Percentiles rank a stretch among this genome's conserved stretches.
These are phyloP conservation scores for Xylota segnis DNA, from an alignment of 2,888 invertebrate genomes.

Conservation along the genomic window DNA sequence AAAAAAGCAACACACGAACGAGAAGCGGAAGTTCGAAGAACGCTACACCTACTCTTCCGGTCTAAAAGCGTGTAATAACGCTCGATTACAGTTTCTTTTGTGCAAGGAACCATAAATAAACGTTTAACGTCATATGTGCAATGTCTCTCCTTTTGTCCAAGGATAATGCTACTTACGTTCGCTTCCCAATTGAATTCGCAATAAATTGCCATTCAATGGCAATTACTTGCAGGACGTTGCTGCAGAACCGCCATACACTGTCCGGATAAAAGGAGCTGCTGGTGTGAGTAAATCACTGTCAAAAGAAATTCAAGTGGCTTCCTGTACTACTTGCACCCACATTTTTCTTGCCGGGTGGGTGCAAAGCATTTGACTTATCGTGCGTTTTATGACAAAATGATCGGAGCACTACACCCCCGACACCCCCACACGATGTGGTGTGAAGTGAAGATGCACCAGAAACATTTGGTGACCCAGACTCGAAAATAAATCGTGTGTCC, in stretches of 20 bases:
- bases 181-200: conserved; percentile 65
- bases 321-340: conserved; percentile 27
- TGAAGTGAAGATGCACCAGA: conserved; percentile 22
- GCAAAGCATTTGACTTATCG: conserved; percentile 51
- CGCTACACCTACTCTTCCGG: background rate
- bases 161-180: conserved; percentile 59
- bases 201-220: conserved; percentile 69
- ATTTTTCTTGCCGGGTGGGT: conserved; percentile 12
- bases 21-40: conserved; percentile 9
- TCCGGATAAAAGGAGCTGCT: conserved; percentile 7
- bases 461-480: conserved; percentile 55
- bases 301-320: conserved; percentile 55
- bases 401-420: too few relatives aligned
- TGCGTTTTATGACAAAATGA: conserved; percentile 56
- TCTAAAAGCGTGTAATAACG: conserved; percentile 28
- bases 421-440: conserved; percentile 21
- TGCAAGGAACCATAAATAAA: conserved; percentile 64
- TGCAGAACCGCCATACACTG: conserved; percentile 19
- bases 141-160: conserved; percentile 47
- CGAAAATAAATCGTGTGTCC: conserved; percentile 32
- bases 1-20: background rate
- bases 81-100: conserved; percentile 54
- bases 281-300: conserved; percentile 60
- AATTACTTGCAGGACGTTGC: conserved; percentile 71
- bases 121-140: conserved; percentile 61